Evolutionary conservation across 2,113 vertebrate genomes (phyloP).

Genomic region (Podocnemis expansa): DNA sequence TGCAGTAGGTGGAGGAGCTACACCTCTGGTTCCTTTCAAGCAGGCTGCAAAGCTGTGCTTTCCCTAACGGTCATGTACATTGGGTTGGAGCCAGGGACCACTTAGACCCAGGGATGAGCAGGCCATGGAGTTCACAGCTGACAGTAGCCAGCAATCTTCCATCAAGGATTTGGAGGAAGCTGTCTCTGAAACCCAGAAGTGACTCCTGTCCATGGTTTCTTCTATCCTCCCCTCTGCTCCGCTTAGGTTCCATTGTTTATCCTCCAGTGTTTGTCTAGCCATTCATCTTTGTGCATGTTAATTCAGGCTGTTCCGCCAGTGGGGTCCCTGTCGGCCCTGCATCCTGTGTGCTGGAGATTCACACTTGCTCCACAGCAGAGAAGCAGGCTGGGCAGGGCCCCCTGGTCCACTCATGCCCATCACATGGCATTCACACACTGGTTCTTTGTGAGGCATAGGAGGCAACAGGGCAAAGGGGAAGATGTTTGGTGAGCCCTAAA

Average conservation of each 20-base stretch:
- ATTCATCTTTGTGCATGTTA: constrained; percentile 2
- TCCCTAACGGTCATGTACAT: background rate
- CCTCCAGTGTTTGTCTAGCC: background rate
- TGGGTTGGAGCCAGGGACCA: background rate
- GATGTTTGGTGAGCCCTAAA: background rate
- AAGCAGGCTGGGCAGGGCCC: background rate
- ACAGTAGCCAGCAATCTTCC: background rate
- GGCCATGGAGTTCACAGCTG: background rate
- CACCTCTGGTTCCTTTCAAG: background rate
- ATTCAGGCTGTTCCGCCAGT: background rate
- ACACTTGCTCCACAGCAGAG: background rate
- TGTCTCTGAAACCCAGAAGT: background rate
- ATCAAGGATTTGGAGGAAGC: background rate
- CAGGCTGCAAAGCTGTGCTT: background rate
- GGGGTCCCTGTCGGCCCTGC: background rate
- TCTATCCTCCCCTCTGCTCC: background rate
- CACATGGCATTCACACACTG: background rate
- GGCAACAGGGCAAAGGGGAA: background rate
- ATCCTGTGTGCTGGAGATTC: background rate
- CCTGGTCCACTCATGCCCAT: background rate
- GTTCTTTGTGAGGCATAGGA: background rate
- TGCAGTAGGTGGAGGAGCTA: no score
- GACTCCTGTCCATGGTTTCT: background rate
- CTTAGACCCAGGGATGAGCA: background rate
- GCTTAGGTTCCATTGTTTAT: background rate